Base-by-base conservation (phyloP, 2,888 invertebrate species). In the Melinaea marsaeus region DNA sequence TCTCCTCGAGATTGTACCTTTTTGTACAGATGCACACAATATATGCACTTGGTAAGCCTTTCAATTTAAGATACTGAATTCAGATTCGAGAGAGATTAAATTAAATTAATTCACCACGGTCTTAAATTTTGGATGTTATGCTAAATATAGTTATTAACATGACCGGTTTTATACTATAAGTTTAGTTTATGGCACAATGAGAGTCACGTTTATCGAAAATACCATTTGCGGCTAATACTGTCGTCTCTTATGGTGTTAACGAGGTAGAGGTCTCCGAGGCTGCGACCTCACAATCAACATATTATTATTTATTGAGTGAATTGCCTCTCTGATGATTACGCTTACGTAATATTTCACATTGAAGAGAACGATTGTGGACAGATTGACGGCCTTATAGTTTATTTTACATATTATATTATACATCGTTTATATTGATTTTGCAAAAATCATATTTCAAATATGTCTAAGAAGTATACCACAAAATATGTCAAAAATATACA, bases 1-100 rank as follows among this genome's bases (percentile, higher is more conserved):
- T 89, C 90, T 86, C 79, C 80, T 75, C 75, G 79, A 86, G 88
- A 88, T 88, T 87, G 83, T 86, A 79, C 85, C 86, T 88, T 88
- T 89, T 89, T 90, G 84, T 78, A 71, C 74, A 70, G 71, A 73
- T 73, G 72, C 71, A 70, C 67, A 70, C 73, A 71, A 74, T 75
- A 72, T 74, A 76, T 72, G 72, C 72, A 74, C 72, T 73, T 72
- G 69, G 69, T 58, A 69, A 69, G 65, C 67, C 71, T 73, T 71
- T 71, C 72, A 69, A 69, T 71, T 71, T 68, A 70, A 69, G 67
- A 61, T 59, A 65, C 62, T 65, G 67, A 70, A 70, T 66, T 66
- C 64, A 64, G 63, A 63, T 64, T 66, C 65, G 22, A 22, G 22
- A 63, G 70, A 63, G 62, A 65, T 70, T 70, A 64, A 70, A 67